Base-by-base conservation (phyloP, 2,113 vertebrate species). In the Hepsetus odoe region DNA sequence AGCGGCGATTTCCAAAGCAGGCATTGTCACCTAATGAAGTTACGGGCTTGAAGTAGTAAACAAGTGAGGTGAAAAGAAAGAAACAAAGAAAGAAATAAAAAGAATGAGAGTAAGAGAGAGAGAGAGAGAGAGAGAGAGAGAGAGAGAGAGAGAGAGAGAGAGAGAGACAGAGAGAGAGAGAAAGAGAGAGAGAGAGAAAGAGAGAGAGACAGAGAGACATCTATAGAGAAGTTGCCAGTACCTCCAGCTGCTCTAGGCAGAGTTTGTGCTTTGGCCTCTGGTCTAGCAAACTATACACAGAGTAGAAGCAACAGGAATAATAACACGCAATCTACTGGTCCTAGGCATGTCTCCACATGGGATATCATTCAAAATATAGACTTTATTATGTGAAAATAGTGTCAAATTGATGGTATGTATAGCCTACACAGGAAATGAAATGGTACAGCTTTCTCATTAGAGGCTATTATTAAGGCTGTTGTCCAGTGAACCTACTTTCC, bases 21-120 rank as follows among this genome's bases (percentile, higher is more conserved):
- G 58, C 64, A 83, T 89, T 90, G 89, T 91, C 85, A 88, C 82
- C 80, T 87, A 89, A 89, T 87, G 74, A 86, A 91, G 86, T 84
- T 86, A 89, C 87, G 44, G 56, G 67, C 40, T 79, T 72, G 62
- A 33, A 69, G 58, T 55, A 65, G 58, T 65, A 79, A 79, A 79
- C 68, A 79, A 72, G 69, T 42, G 24, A 65, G 51, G 30, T 71
- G 58, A 72, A 79, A 72, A 55, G 65, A 77, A 68, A 91, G 67
- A 73, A 30, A 87, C 85, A 85, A 4, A 53, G 33, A 82, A 35
- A 71, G 38, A 91, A 58, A 64, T 24, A 88, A 85, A 84, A 85
- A 85, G 87, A 83, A 51, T 75, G 66, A 76, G 82, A 80, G 71
- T 80, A 81, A 64, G 46, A 46, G 87, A 85, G 1, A 89, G 24